These are phyloP conservation scores for Sussaba pulchella DNA, from an alignment of 2,888 invertebrate species.

Conservation along the genomic window DNA sequence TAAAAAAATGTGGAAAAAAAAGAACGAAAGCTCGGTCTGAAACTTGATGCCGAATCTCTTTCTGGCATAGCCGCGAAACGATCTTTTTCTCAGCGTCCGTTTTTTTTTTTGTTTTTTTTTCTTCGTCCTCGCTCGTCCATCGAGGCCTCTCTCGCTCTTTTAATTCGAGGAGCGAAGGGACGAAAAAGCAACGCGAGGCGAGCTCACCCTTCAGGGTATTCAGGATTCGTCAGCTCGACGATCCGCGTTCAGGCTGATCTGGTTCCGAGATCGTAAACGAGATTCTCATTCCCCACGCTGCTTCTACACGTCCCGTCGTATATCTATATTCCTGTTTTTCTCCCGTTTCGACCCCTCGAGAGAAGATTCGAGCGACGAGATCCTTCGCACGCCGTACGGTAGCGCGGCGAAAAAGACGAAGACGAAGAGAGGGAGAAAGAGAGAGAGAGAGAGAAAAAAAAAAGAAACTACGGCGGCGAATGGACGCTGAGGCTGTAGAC, in stretches of 20 bases:
- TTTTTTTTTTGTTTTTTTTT: slow-evolving; percentile 38
- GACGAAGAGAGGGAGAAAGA: slow-evolving; percentile 36
- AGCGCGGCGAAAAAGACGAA: slow-evolving; percentile 60
- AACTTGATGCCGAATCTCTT: slow-evolving; percentile 67
- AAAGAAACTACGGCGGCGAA: slow-evolving; percentile 68
- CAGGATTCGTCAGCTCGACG: slow-evolving; percentile 49
- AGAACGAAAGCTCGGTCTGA: slow-evolving; percentile 57
- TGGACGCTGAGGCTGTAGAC: slow-evolving; percentile 32
- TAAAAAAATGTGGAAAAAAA: slow-evolving; percentile 46
- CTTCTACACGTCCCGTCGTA: slow-evolving; percentile 28
- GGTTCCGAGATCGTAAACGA: slow-evolving; percentile 68
- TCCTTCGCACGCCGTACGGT: slow-evolving; percentile 54
- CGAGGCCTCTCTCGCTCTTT: slow-evolving; percentile 48
- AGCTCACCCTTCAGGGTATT: slow-evolving; percentile 65
- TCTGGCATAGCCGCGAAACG: slow-evolving; percentile 60
- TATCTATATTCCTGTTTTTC: slow-evolving; percentile 10
- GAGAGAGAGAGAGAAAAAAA: slow-evolving; percentile 32
- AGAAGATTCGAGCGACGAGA: slow-evolving; percentile 46
- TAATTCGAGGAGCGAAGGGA: slow-evolving; percentile 31
- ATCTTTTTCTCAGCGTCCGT: slow-evolving; percentile 65
- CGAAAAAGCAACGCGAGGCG: slow-evolving; percentile 43
- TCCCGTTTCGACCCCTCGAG: background rate
- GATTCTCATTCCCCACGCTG: slow-evolving; percentile 63
- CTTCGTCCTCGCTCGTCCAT: slow-evolving; percentile 7
- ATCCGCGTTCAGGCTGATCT: slow-evolving; percentile 59